A percentile compares a stretch with the other conserved stretches of the same genome.
Conservation (phyloP, 2,888 invertebrate species). For the Parelbella ahira region DNA sequence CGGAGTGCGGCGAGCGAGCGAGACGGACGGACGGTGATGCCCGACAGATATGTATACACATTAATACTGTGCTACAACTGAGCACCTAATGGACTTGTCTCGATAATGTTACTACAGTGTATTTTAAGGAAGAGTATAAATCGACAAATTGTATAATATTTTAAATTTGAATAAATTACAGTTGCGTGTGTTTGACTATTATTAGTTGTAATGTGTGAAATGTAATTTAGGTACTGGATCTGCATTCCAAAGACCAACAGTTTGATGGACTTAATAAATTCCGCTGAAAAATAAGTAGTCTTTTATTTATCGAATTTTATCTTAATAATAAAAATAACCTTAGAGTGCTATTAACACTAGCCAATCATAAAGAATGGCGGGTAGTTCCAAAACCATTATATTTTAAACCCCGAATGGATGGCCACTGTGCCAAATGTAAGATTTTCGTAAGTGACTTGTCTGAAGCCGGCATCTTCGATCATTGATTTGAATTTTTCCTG, state of each 20-base stretch:
- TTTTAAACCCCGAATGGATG: conserved; percentile 97
- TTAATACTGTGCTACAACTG: conserved; percentile 4
- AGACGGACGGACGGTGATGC: conserved; percentile 20
- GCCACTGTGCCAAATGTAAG: conserved; percentile 94
- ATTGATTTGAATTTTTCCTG: conserved; percentile 91
- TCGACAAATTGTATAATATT: conserved; percentile 36
- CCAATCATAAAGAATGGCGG: no score
- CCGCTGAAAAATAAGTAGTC: conserved; percentile 26
- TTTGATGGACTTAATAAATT: conserved; percentile 74
- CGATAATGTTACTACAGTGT: conserved; percentile 10
- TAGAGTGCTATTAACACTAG: conserved; percentile 9
- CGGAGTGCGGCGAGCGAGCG: conserved; percentile 26
- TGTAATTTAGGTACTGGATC: conserved; percentile 67
- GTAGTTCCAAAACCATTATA: conserved; percentile 72
- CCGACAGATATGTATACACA: conserved; percentile 4
- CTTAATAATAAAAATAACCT: neutral
- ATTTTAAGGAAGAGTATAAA: conserved; percentile 20
- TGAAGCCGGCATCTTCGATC: conserved; percentile 95
- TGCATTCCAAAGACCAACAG: conserved; percentile 77
- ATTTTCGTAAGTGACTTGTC: conserved; percentile 93
- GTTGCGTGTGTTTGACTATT: conserved; percentile 34
- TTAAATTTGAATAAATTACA: conserved; percentile 32
- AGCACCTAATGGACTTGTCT: conserved; percentile 6
- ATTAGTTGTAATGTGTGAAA: conserved; percentile 50
- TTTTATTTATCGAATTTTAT: conserved; percentile 4